Conservation (phyloP, 2,888 invertebrate genomes). For the Pocota personata region DNA sequence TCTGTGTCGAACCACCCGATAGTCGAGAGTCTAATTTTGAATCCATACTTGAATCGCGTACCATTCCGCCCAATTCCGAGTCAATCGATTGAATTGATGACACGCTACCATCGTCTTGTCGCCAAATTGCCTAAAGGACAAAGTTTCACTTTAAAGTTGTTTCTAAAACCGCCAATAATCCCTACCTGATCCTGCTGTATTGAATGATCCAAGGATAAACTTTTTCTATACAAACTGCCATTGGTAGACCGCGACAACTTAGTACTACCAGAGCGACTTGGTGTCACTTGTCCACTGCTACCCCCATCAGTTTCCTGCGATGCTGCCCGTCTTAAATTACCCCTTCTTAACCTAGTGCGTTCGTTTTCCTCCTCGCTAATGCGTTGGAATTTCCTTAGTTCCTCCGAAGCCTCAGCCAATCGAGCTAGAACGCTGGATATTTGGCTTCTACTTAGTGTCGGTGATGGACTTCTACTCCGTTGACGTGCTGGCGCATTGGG, state of each 20-base stretch:
- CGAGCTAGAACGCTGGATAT: conserved; percentile 84
- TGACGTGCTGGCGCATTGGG: conserved; percentile 78
- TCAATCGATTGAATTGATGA: conserved; percentile 92
- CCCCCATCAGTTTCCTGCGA: conserved; percentile 87
- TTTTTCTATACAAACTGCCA: conserved; percentile 87
- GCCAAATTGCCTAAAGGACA: conserved; percentile 88
- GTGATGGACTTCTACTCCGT: conserved; percentile 81
- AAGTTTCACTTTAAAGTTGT: background rate
- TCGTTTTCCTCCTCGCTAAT: conserved; percentile 84
- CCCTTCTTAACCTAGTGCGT: conserved; percentile 82
- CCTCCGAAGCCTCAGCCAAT: conserved; percentile 89
- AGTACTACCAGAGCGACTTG: conserved; percentile 79
- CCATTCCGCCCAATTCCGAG: conserved; percentile 87
- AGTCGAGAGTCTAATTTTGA: conserved; percentile 89
- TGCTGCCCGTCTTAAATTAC: conserved; percentile 83
- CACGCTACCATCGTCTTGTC: conserved; percentile 91
- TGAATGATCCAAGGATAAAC: conserved; percentile 88
- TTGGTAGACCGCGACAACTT: conserved; percentile 81
- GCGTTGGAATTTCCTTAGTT: conserved; percentile 85
- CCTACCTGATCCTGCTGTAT: conserved; percentile 83
- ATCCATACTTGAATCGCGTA: conserved; percentile 87
- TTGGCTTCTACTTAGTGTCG: conserved; percentile 77
- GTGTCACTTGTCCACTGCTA: conserved; percentile 80
- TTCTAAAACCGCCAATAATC: background rate
- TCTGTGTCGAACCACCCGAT: conserved; percentile 93